Conservation (phyloP, 2,797 vertebrate species). For the Sebastes minor region DNA sequence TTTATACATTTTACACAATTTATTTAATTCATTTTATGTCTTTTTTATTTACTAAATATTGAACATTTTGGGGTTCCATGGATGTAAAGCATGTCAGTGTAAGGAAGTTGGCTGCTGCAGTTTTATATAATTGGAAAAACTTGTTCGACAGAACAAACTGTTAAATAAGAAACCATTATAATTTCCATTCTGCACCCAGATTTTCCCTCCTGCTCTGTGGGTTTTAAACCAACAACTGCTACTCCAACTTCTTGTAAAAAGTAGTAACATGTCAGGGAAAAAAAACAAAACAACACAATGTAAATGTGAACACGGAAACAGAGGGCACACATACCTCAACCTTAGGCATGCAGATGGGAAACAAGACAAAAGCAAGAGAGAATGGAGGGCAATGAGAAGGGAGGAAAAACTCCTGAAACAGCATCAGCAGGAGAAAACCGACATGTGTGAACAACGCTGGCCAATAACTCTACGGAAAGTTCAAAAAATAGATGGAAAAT, state of each 20-base stretch:
- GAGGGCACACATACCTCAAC: conserved; percentile 81
- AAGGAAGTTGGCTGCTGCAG: background rate
- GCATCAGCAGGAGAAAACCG: conserved; percentile 14
- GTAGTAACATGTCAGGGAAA: background rate
- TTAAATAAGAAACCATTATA: background rate
- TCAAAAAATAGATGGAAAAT: conserved; percentile 4
- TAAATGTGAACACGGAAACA: conserved; percentile 47
- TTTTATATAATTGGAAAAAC: background rate
- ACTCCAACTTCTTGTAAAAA: background rate
- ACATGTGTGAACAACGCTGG: background rate
- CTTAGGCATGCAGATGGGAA: conserved; percentile 82
- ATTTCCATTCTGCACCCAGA: background rate
- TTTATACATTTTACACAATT: background rate
- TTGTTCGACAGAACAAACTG: background rate
- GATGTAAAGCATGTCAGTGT: background rate
- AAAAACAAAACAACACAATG: background rate
- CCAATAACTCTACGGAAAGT: background rate
- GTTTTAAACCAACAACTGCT: conserved; percentile 5
- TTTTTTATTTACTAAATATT: background rate
- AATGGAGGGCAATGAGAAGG: conserved; percentile 55
- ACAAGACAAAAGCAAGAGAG: conserved; percentile 67
- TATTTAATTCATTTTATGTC: background rate
- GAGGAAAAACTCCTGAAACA: conserved; percentile 24
- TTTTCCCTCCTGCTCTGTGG: background rate
- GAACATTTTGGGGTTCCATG: background rate